Base-by-base conservation (phyloP, 2,797 vertebrate species). In the Crax fasciolata region DNA sequence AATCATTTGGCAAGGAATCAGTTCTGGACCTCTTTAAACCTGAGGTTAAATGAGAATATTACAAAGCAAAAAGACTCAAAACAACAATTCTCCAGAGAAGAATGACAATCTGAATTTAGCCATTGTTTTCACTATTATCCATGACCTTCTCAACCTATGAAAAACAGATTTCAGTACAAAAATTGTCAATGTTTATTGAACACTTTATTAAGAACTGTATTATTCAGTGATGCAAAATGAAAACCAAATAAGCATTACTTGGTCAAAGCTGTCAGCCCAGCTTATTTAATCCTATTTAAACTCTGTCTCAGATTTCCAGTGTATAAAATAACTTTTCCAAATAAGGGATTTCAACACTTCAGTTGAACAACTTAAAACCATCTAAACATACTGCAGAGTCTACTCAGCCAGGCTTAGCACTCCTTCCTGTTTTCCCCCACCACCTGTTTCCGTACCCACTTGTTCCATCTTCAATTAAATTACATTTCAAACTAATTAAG, bases 381-480 rank as follows among this genome's bases (percentile, higher is more conserved):
- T 19, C 75, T 43, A 75, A 17, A 35, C 62, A 9, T 7, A 54
- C 46, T 73, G 17, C 6, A 62, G 41, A 62, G 41, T 13, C 49
- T 71, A 57, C 77, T 66, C 63, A 70, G 58, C 7, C 9, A 61
- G 30, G 59, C 14, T 93, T 58, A 86, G 72, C 62, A 55, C 13
- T 41, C 51, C 23, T 41, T 27, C 35, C 48, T 46, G 23, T 43
- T 84, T 57, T 74, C 62, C 57, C 43, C 62, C 25, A 62, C 48
- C 11, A 85, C 66, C 67, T 91, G 32, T 16, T 84, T 76, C 59
- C 46, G 32, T 35, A 76, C 44, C 27, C 51, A 83, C 59, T 91
- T 87, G 66, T 81, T 96, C 86, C 59, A 79, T 63, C 83, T 81
- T 81, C 51, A 91, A 94, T 91, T 90, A 83, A 94, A 91, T 92